A percentile compares a stretch with the other conserved stretches of the same genome.
Evolutionary conservation across 2,888 invertebrate species (phyloP).

Genomic region (Epinotia ramella): DNA sequence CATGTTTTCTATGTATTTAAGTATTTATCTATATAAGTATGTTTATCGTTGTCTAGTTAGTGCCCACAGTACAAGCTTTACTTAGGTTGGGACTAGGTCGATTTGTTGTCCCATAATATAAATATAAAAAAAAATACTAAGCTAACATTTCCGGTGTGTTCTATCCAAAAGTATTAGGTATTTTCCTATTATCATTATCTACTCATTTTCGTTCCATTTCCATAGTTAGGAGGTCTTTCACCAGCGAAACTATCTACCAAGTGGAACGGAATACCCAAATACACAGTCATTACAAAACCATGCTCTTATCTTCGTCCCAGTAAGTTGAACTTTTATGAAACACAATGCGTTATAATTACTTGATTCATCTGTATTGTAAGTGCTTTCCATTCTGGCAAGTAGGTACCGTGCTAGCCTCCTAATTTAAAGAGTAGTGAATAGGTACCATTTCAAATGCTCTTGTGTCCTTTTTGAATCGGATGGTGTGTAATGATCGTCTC

Average conservation of each 20-base stretch:
- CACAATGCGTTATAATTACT: slow-evolving; percentile 39
- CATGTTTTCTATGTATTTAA: too few species aligned
- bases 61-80: too few species aligned
- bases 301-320: slow-evolving; percentile 30
- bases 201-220: too few species aligned
- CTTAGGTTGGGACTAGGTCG: too few species aligned
- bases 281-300: slow-evolving; percentile 26
- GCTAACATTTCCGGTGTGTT: too few species aligned
- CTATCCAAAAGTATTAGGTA: too few species aligned
- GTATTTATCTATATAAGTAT: too few species aligned
- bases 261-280: slow-evolving; percentile 17
- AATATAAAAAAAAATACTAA: too few species aligned
- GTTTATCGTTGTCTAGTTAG: too few species aligned
- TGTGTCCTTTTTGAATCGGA: slow-evolving; percentile 1
- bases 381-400: slow-evolving; percentile 42
- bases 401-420: not conserved
- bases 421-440: not conserved
- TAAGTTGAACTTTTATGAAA: slow-evolving; percentile 31
- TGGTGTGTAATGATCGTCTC: slow-evolving; percentile 44
- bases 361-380: slow-evolving; percentile 41
- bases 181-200: too few species aligned
- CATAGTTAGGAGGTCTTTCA: not conserved
- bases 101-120: too few species aligned
- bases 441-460: not conserved
- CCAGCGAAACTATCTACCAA: not conserved